Conservation (phyloP, 1,140 invertebrate genomes). For the Lasaia peninsularis region DNA sequence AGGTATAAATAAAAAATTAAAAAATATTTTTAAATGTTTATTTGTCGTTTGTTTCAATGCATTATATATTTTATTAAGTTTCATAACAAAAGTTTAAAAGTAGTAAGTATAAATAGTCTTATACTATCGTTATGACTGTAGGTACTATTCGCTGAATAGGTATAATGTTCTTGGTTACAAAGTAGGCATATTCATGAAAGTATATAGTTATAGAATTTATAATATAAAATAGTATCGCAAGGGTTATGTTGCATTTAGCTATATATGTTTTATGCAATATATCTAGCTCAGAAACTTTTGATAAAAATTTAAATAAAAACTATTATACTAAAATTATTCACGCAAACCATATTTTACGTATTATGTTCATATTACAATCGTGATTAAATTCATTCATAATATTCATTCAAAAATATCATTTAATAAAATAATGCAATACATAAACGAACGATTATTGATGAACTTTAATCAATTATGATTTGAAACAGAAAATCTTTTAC, state of each 20-base stretch:
- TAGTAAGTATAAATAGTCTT: constrained; percentile 70
- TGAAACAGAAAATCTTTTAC: too few relatives aligned
- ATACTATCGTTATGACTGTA: constrained; percentile 64
- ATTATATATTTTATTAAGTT: constrained; percentile 75
- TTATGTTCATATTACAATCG: too few relatives aligned
- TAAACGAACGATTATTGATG: too few relatives aligned
- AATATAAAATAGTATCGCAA: constrained; percentile 55
- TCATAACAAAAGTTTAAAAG: constrained; percentile 71
- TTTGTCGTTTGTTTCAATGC: constrained; percentile 73
- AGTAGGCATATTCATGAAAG: constrained; percentile 51
- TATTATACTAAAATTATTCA: too few relatives aligned
- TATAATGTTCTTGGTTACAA: constrained; percentile 53
- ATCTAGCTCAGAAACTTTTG: neutral
- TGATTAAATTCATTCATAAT: too few relatives aligned
- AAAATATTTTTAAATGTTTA: constrained; percentile 60
- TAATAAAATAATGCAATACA: too few relatives aligned
- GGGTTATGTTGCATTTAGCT: constrained; percentile 44
- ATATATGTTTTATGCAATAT: constrained; percentile 22
- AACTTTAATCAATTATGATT: too few relatives aligned
- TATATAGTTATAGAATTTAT: constrained; percentile 45
- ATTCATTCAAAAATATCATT: too few relatives aligned
- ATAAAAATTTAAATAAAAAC: neutral
- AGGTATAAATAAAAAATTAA: constrained; percentile 29
- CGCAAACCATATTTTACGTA: too few relatives aligned
- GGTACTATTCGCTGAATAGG: constrained; percentile 52